Evolutionary conservation across 2,888 invertebrate species (phyloP).

Genomic region (Boloria euphrosyne): DNA sequence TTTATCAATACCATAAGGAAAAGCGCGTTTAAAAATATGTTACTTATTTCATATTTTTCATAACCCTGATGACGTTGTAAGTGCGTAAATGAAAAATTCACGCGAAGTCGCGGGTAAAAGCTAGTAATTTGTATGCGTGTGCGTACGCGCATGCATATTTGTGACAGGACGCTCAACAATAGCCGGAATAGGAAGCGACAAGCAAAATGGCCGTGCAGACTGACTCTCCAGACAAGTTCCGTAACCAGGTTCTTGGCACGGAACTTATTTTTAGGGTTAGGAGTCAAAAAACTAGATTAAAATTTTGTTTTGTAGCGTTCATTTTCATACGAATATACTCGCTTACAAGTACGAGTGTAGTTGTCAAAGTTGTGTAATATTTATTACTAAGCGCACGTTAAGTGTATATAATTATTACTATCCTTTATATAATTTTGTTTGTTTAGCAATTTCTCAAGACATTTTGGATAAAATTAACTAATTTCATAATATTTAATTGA

Average conservation of each 20-base stretch:
- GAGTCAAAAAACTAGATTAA: conserved; percentile 29
- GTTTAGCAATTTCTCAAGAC: no score
- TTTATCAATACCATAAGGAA: no score
- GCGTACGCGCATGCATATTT: conserved; percentile 57
- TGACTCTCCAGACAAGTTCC: conserved; percentile 69
- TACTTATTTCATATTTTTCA: not conserved
- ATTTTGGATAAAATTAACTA: no score
- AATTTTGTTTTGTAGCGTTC: conserved; percentile 1
- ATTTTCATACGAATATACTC: not conserved
- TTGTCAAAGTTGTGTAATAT: no score
- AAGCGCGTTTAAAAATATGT: not conserved
- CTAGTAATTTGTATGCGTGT: conserved; percentile 53
- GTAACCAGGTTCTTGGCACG: conserved; percentile 67
- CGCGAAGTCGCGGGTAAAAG: conserved; percentile 44
- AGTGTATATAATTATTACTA: no score
- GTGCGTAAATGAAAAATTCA: conserved; percentile 33
- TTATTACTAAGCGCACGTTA: no score
- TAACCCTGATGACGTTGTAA: conserved; percentile 17
- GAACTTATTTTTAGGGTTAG: conserved; percentile 35
- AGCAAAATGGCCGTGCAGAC: conserved; percentile 68
- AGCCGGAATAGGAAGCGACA: conserved; percentile 80
- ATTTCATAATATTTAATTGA: no score
- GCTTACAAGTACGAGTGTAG: no score
- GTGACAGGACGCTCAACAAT: conserved; percentile 77
- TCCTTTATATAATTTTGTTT: no score